Evolutionary conservation across 2,888 invertebrate genomes (phyloP).

Genomic region (Amiota mariae): DNA sequence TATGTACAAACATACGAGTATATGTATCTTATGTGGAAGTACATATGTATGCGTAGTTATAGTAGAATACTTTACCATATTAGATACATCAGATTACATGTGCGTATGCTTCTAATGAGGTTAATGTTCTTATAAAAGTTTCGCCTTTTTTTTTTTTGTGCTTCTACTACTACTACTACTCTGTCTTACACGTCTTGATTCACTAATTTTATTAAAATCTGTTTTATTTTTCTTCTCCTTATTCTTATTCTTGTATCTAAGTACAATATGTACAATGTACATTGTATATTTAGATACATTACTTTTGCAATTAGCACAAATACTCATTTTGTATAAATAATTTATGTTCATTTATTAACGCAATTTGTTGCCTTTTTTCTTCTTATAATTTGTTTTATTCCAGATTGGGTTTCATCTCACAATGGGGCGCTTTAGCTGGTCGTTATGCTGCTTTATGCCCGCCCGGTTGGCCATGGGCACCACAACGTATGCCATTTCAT

Average conservation of each 20-base stretch:
- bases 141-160: background rate
- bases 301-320: conserved; percentile 41
- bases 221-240: background rate
- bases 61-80: background rate
- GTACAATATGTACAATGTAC: conserved; percentile 17
- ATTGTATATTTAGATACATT: background rate
- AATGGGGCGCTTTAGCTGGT: conserved; percentile 86
- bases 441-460: conserved; percentile 83
- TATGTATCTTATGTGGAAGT: background rate
- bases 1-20: too few species aligned
- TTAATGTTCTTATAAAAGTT: conserved; percentile 21
- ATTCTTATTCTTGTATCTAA: background rate
- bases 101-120: conserved; percentile 20
- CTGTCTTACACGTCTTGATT: background rate
- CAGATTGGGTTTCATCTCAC: conserved; percentile 87
- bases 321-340: conserved; percentile 38
- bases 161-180: background rate
- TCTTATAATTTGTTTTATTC: conserved; percentile 51
- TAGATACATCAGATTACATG: background rate
- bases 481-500: conserved; percentile 74
- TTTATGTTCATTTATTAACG: conserved; percentile 50
- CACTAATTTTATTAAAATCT: background rate
- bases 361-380: conserved; percentile 17
- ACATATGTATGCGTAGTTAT: background rate
- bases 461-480: conserved; percentile 78